phyloP scores from a whole-genome alignment of 2,888 invertebrate species.

The Bembecia ichneumoniformis region DNA sequence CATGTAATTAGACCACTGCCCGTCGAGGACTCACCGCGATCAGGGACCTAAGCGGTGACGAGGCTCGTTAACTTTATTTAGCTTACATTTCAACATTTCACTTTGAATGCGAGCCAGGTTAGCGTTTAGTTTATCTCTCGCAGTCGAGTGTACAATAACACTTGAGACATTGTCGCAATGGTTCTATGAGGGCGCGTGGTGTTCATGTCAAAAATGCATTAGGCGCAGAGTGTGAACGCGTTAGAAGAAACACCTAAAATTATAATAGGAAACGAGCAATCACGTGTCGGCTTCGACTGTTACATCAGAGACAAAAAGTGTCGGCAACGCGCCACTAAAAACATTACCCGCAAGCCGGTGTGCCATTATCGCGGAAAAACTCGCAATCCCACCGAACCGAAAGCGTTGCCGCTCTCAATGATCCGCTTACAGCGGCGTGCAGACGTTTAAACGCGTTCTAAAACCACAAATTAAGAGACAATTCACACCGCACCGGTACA shows the following conservation, averaged over 20 bases:
- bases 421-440: slow-evolving; percentile 28
- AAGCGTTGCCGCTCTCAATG: slow-evolving; percentile 50
- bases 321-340: slow-evolving; percentile 27
- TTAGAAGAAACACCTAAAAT: background rate
- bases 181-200: too few relatives aligned
- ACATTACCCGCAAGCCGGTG: background rate
- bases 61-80: background rate
- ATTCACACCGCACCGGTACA: slow-evolving; percentile 25
- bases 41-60: background rate
- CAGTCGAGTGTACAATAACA: too few relatives aligned
- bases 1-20: background rate
- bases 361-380: slow-evolving; percentile 19
- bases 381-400: slow-evolving; percentile 32
- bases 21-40: background rate
- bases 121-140: too few relatives aligned
- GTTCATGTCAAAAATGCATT: too few relatives aligned
- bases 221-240: too few relatives aligned
- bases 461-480: slow-evolving; percentile 45
- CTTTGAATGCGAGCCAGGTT: background rate
- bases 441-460: slow-evolving; percentile 27
- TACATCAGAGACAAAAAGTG: slow-evolving; percentile 9
- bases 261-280: background rate
- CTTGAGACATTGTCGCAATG: too few relatives aligned
- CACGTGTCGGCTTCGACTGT: background rate
- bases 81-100: background rate